Conservation (phyloP, 37 sponge, comb jelly and placozoan genomes). For the Cliona cf. orientalis region DNA sequence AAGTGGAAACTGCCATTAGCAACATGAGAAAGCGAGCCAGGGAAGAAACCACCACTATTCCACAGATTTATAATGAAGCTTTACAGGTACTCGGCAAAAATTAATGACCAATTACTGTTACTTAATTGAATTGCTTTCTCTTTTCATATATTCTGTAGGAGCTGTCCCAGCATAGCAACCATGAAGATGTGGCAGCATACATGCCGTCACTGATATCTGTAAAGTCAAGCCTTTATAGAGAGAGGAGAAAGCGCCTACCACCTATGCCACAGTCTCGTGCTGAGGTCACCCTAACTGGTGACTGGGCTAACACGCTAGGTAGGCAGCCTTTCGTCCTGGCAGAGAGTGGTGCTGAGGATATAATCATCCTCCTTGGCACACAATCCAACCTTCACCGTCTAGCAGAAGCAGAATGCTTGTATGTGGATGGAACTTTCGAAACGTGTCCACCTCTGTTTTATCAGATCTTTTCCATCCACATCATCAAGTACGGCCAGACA, state of each 20-base stretch:
- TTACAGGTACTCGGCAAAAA: too few species aligned
- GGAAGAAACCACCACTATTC: too few species aligned
- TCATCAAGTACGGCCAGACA: constrained; percentile 2
- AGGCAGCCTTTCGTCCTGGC: constrained; percentile 1
- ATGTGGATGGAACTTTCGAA: constrained; percentile 28
- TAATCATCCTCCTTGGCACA: constrained; percentile 7
- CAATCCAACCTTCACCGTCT: constrained; percentile 4
- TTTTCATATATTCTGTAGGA: background rate
- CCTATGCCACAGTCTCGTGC: background rate
- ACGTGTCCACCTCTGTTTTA: constrained; percentile 13
- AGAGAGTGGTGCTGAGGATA: constrained; percentile 11
- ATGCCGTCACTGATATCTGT: background rate
- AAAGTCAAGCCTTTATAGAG: constrained; percentile 1
- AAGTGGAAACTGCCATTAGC: too few species aligned
- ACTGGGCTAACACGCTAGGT: constrained; percentile 14
- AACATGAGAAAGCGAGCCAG: too few species aligned
- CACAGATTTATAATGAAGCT: too few species aligned
- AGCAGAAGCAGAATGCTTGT: constrained; percentile 8
- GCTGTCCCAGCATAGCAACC: background rate
- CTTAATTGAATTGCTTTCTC: too few species aligned
- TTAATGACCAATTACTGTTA: too few species aligned
- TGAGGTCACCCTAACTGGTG: constrained; percentile 16
- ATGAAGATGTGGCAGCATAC: background rate
- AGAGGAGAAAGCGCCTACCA: constrained; percentile 13
- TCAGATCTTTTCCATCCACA: constrained; percentile 24